Evolutionary conservation across 1,140 invertebrate genomes (phyloP), one percentile per base, ranked within the genome.

Genomic region (Philopotamus ludificatus): DNA sequence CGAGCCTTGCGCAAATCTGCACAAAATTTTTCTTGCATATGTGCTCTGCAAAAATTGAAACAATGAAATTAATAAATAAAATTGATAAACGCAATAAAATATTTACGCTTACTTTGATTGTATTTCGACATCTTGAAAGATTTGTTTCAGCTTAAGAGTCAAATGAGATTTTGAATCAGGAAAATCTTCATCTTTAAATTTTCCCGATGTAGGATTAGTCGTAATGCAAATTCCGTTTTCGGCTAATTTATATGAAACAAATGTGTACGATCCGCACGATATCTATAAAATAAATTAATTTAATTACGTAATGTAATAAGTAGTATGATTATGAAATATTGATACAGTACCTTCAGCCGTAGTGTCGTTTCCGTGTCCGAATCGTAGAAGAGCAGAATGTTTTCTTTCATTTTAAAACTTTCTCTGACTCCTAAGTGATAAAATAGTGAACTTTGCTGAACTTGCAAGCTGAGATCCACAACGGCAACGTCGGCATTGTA

Each of bases 401-500:
- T 99, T 75, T 97, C 92, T 74, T 94, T 97, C 95, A 99, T 99
- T 47, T 92, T 92, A 83, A 99, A 98, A 76, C 94, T 98, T 78
- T 99, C 97, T 59, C 97, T 81, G 0, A 99, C 94, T 22, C 97
- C 97, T 41, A 99, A 85, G 78, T 99, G 96, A 82, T 99, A 99
- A 72, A 97, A 94, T 20, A 99, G 81, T 0, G 94, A 88, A 72
- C 89, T 92, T 76, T 95, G 93, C 79, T 98, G 95, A 26, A 91
- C 75, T 73, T 93, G 87, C 47, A 97, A 81, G 42, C 93, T 95
- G 69, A 99, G 84, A 81, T 99, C 97, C 25, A 99, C 93, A 20
- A 99, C 85, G 1, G 93, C 96, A 21, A 99, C 94, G 83, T 99
- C 97, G 0, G 97, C 96, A 86, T 97, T 97, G 78, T 99, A 98